Evolutionary conservation across 2,113 vertebrate genomes (phyloP).

Genomic region (Elanoides forficatus): DNA sequence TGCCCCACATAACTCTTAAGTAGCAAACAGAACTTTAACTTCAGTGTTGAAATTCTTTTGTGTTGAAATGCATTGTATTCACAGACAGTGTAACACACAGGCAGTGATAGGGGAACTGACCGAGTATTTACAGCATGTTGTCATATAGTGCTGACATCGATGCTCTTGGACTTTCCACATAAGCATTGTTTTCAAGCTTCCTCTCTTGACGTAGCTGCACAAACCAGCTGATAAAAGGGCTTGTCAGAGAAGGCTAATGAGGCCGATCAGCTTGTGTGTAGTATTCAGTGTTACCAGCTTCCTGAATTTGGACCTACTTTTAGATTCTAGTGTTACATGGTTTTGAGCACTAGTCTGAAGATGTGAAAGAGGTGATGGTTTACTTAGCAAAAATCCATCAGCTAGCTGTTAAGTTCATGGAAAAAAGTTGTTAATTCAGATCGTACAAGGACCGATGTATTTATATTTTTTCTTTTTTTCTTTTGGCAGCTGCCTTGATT

Average conservation of each 20-base stretch:
- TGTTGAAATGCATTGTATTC: background rate
- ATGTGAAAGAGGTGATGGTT: background rate
- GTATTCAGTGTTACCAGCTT: background rate
- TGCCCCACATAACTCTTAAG: background rate
- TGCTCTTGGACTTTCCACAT: background rate
- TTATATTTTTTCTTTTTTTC: background rate
- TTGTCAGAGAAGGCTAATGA: background rate
- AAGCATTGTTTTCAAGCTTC: background rate
- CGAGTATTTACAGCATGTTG: accelerated
- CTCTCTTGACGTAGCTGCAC: background rate
- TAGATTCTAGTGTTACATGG: background rate
- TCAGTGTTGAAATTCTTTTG: background rate
- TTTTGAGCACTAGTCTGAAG: background rate
- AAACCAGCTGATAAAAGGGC: background rate
- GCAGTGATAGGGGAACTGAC: background rate
- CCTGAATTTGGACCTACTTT: background rate
- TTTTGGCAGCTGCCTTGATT: constrained; percentile 78
- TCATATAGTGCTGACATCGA: background rate
- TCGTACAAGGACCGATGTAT: background rate
- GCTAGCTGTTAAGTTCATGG: background rate
- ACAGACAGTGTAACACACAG: accelerated
- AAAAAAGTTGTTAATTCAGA: background rate
- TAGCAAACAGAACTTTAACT: background rate
- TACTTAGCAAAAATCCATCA: background rate
- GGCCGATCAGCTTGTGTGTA: background rate